Conservation (phyloP, 2,113 vertebrate genomes). For the Thermophis baileyi region DNA sequence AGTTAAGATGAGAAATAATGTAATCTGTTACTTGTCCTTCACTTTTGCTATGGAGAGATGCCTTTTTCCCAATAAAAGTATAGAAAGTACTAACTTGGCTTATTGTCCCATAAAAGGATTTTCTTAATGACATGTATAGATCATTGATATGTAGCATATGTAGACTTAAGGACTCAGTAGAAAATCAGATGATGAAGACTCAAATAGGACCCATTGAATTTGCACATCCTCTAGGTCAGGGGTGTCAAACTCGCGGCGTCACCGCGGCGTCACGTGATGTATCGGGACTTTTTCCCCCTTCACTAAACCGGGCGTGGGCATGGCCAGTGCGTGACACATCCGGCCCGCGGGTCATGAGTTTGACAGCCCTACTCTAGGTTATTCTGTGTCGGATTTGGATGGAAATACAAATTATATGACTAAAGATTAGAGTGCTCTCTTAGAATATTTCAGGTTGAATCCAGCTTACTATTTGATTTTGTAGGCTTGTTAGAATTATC, state of each 20-base stretch:
- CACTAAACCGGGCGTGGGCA: no score
- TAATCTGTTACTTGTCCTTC: slow-evolving; percentile 38
- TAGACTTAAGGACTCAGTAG: background rate
- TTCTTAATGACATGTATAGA: background rate
- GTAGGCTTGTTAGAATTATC: background rate
- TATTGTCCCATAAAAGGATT: background rate
- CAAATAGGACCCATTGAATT: slow-evolving; percentile 7
- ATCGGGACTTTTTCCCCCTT: no score
- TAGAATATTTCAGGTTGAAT: background rate
- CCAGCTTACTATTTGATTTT: background rate
- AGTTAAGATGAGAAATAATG: slow-evolving; percentile 33
- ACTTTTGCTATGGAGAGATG: slow-evolving; percentile 4
- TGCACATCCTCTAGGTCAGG: background rate
- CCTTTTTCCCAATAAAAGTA: background rate
- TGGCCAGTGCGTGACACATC: no score
- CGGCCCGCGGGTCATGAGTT: no score
- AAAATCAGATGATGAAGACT: background rate
- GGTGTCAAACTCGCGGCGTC: no score
- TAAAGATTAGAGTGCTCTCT: background rate
- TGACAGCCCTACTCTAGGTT: background rate
- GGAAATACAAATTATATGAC: background rate
- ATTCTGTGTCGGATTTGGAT: background rate
- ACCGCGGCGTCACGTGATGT: no score
- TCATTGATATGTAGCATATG: background rate
- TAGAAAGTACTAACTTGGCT: background rate